phyloP scores from a whole-genome alignment of 2,888 invertebrate species.

The Micoletzkya japonica region DNA sequence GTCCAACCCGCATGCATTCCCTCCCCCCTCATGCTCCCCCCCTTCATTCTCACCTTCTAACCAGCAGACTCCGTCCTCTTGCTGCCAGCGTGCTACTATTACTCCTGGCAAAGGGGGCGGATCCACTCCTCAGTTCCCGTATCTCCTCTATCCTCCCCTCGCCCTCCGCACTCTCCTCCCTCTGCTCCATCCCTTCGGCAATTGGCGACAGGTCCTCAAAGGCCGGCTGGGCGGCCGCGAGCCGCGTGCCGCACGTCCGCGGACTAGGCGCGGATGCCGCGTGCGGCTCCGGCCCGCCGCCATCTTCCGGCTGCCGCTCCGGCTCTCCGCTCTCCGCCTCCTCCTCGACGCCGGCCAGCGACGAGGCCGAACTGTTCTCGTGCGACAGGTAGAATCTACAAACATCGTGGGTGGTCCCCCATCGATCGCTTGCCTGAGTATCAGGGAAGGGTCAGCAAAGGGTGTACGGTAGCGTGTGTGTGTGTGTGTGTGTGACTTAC shows the following conservation, averaged over 20 bases:
- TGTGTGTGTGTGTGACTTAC: too few species aligned
- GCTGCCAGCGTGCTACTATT: neutral
- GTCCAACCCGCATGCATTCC: too few species aligned
- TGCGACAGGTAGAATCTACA: constrained; percentile 26
- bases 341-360: constrained; percentile 10
- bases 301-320: too few species aligned
- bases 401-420: too few species aligned
- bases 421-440: neutral
- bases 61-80: too few species aligned
- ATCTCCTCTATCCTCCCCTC: neutral
- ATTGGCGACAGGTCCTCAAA: constrained; percentile 36
- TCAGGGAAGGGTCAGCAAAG: neutral
- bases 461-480: neutral
- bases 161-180: constrained; percentile 33
- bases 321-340: neutral
- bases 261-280: neutral
- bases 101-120: neutral
- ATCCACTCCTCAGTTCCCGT: neutral
- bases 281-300: too few species aligned
- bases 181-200: constrained; percentile 25
- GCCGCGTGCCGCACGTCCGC: constrained; percentile 4
- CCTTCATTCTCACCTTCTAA: neutral
- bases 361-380: constrained; percentile 20
- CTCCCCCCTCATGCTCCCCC: constrained; percentile 34
- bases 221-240: neutral